These are phyloP conservation scores for Manis javanica DNA, from an alignment of 2,797 vertebrate species.

Conservation along the genomic window DNA sequence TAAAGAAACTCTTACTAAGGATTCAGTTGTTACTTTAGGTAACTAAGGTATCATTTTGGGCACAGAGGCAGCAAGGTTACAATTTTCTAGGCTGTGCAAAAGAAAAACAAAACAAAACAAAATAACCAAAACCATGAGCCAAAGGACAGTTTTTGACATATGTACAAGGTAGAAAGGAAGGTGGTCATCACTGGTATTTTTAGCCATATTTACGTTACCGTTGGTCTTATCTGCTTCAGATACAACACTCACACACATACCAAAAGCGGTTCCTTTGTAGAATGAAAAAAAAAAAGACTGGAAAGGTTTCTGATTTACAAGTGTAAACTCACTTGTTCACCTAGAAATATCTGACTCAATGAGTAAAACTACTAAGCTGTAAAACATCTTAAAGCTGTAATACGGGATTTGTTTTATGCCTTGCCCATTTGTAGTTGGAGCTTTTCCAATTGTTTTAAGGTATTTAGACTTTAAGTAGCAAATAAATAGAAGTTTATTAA, in stretches of 20 bases:
- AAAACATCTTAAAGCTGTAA: background rate
- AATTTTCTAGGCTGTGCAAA: background rate
- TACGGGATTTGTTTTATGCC: background rate
- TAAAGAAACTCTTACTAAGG: background rate
- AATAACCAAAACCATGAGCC: background rate
- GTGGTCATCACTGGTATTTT: background rate
- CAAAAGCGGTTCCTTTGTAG: background rate
- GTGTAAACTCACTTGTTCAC: background rate
- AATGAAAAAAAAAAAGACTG: background rate
- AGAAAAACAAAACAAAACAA: background rate
- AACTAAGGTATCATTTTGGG: background rate
- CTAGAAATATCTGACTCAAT: constrained; percentile 44
- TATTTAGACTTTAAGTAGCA: constrained; percentile 47
- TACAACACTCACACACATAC: background rate
- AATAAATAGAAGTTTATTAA: constrained; percentile 61
- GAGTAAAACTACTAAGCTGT: constrained; percentile 29
- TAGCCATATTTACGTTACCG: background rate
- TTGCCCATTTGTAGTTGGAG: background rate
- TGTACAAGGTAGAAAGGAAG: background rate
- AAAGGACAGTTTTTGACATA: background rate
- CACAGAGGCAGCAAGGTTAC: background rate
- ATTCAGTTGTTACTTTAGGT: background rate
- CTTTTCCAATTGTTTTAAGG: background rate
- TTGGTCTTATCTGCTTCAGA: background rate
- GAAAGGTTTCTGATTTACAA: background rate